A percentile compares a stretch with the other conserved stretches of the same genome.
phyloP scores from a whole-genome alignment of 2,113 vertebrate species.

The Onychostoma macrolepis region DNA sequence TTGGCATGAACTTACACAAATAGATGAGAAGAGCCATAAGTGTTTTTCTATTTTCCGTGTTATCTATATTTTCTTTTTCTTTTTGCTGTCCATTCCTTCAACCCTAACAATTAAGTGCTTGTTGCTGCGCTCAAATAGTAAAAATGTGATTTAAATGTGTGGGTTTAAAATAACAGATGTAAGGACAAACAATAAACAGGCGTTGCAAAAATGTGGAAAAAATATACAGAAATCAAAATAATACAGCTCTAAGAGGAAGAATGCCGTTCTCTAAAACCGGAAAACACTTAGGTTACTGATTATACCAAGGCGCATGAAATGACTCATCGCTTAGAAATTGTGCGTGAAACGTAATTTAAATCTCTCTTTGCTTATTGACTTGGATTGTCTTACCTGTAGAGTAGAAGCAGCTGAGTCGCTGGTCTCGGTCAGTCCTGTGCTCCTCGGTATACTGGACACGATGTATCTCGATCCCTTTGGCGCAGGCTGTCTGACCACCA shows the following conservation, averaged over 20 bases:
- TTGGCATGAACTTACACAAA: background rate
- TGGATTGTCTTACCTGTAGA: conserved; percentile 45
- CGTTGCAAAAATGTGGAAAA: too few relatives aligned
- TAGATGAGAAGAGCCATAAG: background rate
- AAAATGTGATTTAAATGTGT: too few relatives aligned
- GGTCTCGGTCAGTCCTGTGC: conserved; percentile 64
- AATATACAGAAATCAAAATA: too few relatives aligned
- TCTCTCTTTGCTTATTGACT: background rate
- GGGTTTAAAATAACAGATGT: too few relatives aligned
- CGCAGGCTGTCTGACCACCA: conserved; percentile 55
- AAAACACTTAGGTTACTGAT: too few relatives aligned
- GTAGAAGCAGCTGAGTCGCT: conserved; percentile 67
- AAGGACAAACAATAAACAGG: too few relatives aligned
- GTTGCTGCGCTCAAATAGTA: too few relatives aligned
- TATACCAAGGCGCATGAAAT: too few relatives aligned
- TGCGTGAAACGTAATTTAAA: background rate
- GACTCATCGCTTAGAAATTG: background rate
- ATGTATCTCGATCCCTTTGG: conserved; percentile 56
- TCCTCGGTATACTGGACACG: conserved; percentile 66
- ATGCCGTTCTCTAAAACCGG: too few relatives aligned
- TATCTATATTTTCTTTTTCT: background rate
- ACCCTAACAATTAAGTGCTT: too few relatives aligned
- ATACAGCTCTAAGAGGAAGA: too few relatives aligned
- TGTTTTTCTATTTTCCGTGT: background rate
- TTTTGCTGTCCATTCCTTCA: background rate